A percentile compares a stretch with the other conserved stretches of the same genome.
Conservation (phyloP, 2,888 invertebrate genomes). For the Crossocerus cetratus region DNA sequence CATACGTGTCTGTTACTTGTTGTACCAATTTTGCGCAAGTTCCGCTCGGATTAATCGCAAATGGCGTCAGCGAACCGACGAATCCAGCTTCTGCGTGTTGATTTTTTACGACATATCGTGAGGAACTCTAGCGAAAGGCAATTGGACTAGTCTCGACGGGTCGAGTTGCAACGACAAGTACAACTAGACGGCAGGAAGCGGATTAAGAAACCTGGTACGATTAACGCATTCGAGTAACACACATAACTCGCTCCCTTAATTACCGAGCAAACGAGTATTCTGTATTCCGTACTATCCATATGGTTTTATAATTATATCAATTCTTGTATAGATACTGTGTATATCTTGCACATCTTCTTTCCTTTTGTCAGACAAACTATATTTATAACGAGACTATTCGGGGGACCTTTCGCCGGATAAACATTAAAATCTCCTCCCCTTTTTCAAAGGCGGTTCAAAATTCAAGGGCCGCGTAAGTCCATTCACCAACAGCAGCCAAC, state of each 20-base stretch:
- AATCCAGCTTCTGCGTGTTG: neutral
- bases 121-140: conserved; percentile 21
- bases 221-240: conserved; percentile 31
- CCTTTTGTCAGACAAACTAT: too few relatives aligned
- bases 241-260: conserved; percentile 32
- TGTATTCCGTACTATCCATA: too few relatives aligned
- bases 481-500: too few relatives aligned
- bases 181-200: neutral
- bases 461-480: too few relatives aligned
- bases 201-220: conserved; percentile 17
- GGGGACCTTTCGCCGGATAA: too few relatives aligned
- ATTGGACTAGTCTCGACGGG: neutral
- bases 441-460: too few relatives aligned
- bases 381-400: too few relatives aligned
- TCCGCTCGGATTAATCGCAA: neutral
- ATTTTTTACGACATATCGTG: neutral
- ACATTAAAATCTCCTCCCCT: too few relatives aligned
- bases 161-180: conserved; percentile 2
- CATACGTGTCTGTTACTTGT: neutral
- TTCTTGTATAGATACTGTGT: too few relatives aligned
- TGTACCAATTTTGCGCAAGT: neutral
- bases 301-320: too few relatives aligned
- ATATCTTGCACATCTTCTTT: too few relatives aligned
- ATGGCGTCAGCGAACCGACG: neutral
- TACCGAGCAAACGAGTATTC: neutral